phyloP scores from a whole-genome alignment of 1,140 invertebrate species.

The Leptestheria dahalacensis region DNA sequence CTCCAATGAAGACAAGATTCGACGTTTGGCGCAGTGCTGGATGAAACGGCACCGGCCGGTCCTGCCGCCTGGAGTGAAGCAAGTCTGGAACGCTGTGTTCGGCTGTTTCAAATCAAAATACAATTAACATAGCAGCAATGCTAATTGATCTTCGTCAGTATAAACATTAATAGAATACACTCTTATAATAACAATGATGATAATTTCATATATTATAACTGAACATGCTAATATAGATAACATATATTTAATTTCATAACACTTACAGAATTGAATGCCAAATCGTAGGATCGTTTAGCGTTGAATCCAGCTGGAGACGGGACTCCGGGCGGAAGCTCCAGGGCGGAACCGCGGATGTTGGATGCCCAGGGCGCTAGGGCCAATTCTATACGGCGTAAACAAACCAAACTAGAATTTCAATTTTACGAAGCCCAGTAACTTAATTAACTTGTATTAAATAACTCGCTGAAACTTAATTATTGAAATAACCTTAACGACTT shows the following conservation, averaged over 20 bases:
- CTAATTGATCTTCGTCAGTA: not conserved
- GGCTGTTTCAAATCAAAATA: slow-evolving; percentile 9
- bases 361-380: not conserved
- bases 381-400: not conserved
- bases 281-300: not conserved
- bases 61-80: slow-evolving; percentile 10
- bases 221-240: too few species aligned
- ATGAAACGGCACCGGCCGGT: slow-evolving; percentile 14
- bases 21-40: slow-evolving; percentile 12
- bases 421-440: too few species aligned
- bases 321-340: not conserved
- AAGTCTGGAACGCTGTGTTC: slow-evolving; percentile 12
- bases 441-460: too few species aligned
- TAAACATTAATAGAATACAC: not conserved
- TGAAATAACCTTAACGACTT: too few species aligned
- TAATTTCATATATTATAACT: too few species aligned
- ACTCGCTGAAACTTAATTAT: too few species aligned
- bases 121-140: not conserved
- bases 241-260: too few species aligned
- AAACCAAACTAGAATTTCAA: not conserved
- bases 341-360: not conserved
- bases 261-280: not conserved
- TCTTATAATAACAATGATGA: not conserved
- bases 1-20: slow-evolving; percentile 9
- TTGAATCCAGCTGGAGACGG: not conserved